Base-by-base conservation (phyloP, 2,797 vertebrate species). In the Nannoperca australis region DNA sequence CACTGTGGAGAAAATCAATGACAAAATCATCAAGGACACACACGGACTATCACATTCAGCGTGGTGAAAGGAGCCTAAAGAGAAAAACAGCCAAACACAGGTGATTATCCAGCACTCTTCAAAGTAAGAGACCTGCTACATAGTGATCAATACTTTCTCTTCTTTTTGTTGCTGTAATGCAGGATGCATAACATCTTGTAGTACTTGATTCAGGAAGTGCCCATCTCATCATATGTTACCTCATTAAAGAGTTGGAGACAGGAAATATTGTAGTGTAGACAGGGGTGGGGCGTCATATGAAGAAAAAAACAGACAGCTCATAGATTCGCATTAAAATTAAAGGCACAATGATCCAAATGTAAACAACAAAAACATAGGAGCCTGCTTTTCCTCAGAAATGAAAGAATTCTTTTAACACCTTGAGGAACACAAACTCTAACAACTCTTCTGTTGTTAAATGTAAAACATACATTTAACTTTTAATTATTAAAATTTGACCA, bases 11-110 rank as follows among this genome's bases (percentile, higher is more conserved):
- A 78, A 92, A 92, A 92, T 91, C 89, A 89, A 92, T 93, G 70
- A 82, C 59, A 73, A 87, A 87, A 90, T 91, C 85, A 92, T 91
- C 87, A 88, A 88, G 83, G 76, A 84, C 85, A 88, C 90, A 87
- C 85, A 80, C 62, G 36, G 67, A 82, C 65, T 73, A 85, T 88
- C 76, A 85, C 83, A 90, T 88, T 76, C 68, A 83, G 78, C n/a
- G 47, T 75, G 73, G 70, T 85, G 82, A 90, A 91, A 82, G 69
- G 78, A 88, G 81, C 67, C 73, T 79, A 79, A 87, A 84, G 76
- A 90, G 76, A 85, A 87, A 92, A 91, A 88, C 79, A 88, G 63
- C 74, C 85, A 90, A 86, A 88, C 76, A 55, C 34, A 66, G 77
- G 54, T 87, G 69, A 90, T 90, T 88, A 91, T 88, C 56, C 74